Conservation (phyloP, 2,888 invertebrate species). For the Folsomia candida region DNA sequence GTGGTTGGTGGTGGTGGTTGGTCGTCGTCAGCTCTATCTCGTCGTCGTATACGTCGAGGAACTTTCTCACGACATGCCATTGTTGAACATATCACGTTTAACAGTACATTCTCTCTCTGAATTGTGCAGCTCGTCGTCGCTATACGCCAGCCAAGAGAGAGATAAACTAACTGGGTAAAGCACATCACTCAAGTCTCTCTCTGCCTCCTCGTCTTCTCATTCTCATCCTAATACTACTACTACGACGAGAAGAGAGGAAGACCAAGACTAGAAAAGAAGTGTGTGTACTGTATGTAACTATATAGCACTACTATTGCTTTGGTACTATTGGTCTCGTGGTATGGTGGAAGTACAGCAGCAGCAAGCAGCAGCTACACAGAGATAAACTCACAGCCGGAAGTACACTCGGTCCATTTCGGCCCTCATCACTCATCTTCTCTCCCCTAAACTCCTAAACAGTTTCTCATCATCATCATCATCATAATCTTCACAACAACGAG, state of each 20-base stretch:
- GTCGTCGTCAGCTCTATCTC: not conserved
- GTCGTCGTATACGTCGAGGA: not conserved
- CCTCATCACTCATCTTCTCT: slow-evolving; percentile 40
- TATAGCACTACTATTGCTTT: not conserved
- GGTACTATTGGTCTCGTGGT: slow-evolving; percentile 7
- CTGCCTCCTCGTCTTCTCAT: not conserved
- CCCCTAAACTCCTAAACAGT: not conserved
- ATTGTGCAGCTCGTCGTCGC: no score
- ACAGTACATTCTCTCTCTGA: slow-evolving; percentile 12
- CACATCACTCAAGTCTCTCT: not conserved
- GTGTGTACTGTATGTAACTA: not conserved
- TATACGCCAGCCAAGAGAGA: no score
- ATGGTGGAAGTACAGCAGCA: not conserved
- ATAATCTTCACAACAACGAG: slow-evolving; percentile 11
- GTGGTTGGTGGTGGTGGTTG: not conserved
- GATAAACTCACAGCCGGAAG: slow-evolving; percentile 38
- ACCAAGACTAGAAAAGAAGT: not conserved
- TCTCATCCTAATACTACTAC: no score
- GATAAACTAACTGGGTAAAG: not conserved
- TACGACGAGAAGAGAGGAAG: not conserved
- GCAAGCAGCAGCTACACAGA: not conserved
- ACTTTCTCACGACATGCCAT: slow-evolving; percentile 20
- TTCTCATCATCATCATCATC: slow-evolving; percentile 14
- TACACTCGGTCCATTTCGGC: slow-evolving; percentile 44
- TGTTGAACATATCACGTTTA: slow-evolving; percentile 41